Evolutionary conservation across 1,140 invertebrate genomes (phyloP).

Genomic region (Rhopalosiphum padi): DNA sequence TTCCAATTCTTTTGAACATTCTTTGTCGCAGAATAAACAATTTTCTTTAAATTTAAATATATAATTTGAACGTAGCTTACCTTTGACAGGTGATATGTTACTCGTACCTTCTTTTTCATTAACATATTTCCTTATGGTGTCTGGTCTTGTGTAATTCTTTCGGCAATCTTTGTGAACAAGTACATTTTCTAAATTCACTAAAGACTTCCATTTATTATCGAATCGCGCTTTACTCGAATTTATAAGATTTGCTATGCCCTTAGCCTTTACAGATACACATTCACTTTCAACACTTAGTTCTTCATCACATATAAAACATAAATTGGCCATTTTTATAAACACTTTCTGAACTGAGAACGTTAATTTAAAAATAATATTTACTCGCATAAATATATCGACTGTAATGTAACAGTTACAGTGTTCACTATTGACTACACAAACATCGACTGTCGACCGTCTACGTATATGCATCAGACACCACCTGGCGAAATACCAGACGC

Average conservation of each 20-base stretch:
- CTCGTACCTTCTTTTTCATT: constrained; percentile 4
- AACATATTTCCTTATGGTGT: background rate
- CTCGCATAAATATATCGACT: background rate
- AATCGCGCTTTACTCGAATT: background rate
- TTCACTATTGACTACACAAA: too few relatives aligned
- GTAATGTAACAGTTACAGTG: background rate
- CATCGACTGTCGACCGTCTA: too few relatives aligned
- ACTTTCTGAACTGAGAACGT: background rate
- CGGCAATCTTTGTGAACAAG: background rate
- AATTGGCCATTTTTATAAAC: background rate
- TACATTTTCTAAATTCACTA: background rate
- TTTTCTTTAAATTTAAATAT: constrained; percentile 40
- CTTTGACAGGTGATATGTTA: background rate
- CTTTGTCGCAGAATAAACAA: constrained; percentile 5
- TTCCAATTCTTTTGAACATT: constrained; percentile 19
- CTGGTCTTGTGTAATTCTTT: constrained; percentile 21
- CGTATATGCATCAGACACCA: too few relatives aligned
- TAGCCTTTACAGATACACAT: background rate
- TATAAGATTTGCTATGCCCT: background rate
- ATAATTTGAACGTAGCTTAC: constrained; percentile 20
- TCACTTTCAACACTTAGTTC: constrained; percentile 11
- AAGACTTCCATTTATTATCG: background rate
- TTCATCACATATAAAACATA: constrained; percentile 5
- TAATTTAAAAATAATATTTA: background rate
- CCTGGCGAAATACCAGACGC: too few relatives aligned